These are phyloP conservation scores for Eptesicus fuscus DNA, from an alignment of 2,113 vertebrate genomes.

Conservation along the genomic window DNA sequence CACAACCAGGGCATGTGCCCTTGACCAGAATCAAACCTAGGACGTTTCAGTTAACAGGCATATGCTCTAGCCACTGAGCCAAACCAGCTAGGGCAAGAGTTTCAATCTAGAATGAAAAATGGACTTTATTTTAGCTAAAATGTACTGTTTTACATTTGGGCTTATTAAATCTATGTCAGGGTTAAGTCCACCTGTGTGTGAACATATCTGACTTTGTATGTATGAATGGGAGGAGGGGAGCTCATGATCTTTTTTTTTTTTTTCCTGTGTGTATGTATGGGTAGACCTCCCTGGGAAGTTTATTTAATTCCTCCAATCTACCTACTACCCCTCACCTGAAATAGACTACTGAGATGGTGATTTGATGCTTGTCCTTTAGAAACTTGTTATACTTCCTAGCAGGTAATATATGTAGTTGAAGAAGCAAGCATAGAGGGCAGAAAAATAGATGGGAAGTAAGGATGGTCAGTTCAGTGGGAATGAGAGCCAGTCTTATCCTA, in stretches of 20 bases:
- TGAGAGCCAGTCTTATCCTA: background rate
- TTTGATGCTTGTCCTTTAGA: background rate
- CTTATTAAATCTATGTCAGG: background rate
- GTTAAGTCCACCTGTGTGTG: background rate
- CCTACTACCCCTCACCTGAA: background rate
- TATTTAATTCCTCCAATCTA: background rate
- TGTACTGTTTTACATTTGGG: slow-evolving; percentile 9
- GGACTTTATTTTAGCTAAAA: background rate
- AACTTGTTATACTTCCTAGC: background rate
- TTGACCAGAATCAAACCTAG: too few species aligned
- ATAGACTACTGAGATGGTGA: background rate
- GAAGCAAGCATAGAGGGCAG: background rate
- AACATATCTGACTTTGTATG: background rate
- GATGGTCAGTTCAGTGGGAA: background rate
- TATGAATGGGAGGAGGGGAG: background rate
- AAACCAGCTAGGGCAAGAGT: too few species aligned
- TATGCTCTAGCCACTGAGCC: too few species aligned
- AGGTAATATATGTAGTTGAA: background rate
- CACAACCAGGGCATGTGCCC: too few species aligned
- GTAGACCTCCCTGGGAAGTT: background rate
- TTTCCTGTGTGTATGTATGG: background rate
- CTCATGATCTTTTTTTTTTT: background rate
- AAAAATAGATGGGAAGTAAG: background rate
- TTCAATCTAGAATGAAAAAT: background rate
- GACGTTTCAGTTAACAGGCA: too few species aligned